Conservation (phyloP, 2,797 vertebrate genomes). For the Melopsittacus undulatus region DNA sequence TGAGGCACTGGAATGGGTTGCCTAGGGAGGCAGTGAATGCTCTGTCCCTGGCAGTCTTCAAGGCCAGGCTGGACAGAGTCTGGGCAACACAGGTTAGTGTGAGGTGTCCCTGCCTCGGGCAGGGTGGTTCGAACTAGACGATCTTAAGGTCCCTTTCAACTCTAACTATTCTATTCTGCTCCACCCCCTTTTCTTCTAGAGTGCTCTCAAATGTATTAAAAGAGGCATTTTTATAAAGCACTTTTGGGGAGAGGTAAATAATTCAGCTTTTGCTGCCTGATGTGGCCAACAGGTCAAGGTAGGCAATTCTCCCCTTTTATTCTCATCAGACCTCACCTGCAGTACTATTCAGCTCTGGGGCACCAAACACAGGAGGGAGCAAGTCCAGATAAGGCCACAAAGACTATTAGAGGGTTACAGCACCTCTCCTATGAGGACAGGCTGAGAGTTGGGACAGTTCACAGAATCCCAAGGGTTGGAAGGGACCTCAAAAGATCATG, state of each 20-base stretch:
- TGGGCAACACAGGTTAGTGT: neutral
- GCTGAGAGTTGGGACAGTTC: neutral
- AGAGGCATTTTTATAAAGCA: neutral
- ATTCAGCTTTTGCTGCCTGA: neutral
- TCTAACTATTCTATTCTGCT: neutral
- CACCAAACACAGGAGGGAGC: fast-evolving
- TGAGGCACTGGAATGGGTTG: neutral
- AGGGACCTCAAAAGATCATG: too few relatives aligned
- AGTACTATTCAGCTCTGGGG: neutral
- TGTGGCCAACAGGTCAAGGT: neutral
- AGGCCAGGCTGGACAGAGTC: neutral
- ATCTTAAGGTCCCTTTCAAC: neutral
- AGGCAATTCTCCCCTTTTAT: neutral
- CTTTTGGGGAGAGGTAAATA: neutral
- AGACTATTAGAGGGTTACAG: neutral
- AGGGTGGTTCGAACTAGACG: neutral
- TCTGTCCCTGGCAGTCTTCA: neutral
- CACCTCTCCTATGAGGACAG: neutral
- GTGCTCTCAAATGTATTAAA: neutral
- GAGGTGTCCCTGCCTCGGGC: neutral
- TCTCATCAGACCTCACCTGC: neutral
- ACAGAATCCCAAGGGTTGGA: too few relatives aligned
- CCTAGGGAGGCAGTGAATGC: neutral
- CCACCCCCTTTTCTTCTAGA: neutral
- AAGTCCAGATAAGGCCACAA: neutral